phyloP scores from a whole-genome alignment of 2,113 vertebrate species.

The Sphyrna mokarran region DNA sequence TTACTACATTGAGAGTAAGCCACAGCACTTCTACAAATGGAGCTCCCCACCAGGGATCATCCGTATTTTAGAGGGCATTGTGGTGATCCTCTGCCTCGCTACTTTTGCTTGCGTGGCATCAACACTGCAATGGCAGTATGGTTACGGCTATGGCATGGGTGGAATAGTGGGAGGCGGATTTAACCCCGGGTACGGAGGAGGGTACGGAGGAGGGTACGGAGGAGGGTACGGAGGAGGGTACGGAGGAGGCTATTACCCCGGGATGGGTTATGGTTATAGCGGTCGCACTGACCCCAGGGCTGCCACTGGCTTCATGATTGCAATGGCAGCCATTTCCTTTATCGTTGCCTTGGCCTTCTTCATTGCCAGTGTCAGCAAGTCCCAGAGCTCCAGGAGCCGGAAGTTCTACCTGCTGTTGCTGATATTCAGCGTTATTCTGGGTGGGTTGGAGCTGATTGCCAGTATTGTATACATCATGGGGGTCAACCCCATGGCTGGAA shows the following conservation, averaged over 20 bases:
- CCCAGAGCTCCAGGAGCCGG: conserved; percentile 54
- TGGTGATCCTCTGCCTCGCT: conserved; percentile 62
- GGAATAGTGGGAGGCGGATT: background rate
- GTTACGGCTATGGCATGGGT: conserved; percentile 52
- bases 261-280: conserved; percentile 52
- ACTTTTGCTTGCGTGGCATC: conserved; percentile 77
- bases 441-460: conserved; percentile 70
- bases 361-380: conserved; percentile 62
- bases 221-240: conserved; percentile 40
- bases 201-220: conserved; percentile 42
- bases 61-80: conserved; percentile 54
- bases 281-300: conserved; percentile 67
- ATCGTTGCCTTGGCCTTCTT: conserved; percentile 62
- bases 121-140: conserved; percentile 65
- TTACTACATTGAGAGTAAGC: conserved; percentile 57
- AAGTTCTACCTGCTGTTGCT: conserved; percentile 67
- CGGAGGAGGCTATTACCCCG: conserved; percentile 45
- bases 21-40: conserved; percentile 72
- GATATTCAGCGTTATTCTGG: conserved; percentile 61
- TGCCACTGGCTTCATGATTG: conserved; percentile 74
- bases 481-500: conserved; percentile 74
- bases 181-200: conserved; percentile 38
- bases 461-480: conserved; percentile 77
- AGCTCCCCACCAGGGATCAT: conserved; percentile 68
- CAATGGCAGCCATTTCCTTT: conserved; percentile 69